Evolutionary conservation across 2,113 vertebrate genomes (phyloP), one percentile per base, ranked within the genome.

Genomic region (Hylia prasina): DNA sequence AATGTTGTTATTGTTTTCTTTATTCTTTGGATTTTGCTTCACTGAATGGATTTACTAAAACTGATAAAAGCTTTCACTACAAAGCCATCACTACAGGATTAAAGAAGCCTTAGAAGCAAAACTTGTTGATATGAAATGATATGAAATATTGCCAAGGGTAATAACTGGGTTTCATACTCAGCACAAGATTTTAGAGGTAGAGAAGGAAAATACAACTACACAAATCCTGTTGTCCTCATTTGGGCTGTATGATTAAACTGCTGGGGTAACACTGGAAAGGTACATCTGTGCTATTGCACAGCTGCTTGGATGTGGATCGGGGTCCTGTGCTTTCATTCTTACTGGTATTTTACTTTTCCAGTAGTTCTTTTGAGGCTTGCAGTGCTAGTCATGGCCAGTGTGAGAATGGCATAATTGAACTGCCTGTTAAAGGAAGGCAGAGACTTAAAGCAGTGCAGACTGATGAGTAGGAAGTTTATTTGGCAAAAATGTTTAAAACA

Each of bases 1-100:
- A 96, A 83, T 78, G 63, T 33, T 0, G 20, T 88, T 94, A 92
- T 40, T 92, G 90, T 96, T 95, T 94, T 90, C 79, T 97, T 95
- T 95, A 25, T 86, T 93, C 39, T 86, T 84, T 5, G 60, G 53
- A 24, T 63, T 93, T 90, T 94, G 11, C 82, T 88, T 53, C 53
- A 77, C 47, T 57, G 63, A 48, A 68, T 70, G 40, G 27, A 75
- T 91, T 93, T 88, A 57, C n/a, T 58, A 75, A 82, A 85, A 69
- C 25, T 3, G 40, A 68, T 66, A 21, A 28, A 85, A 70, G 18
- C 6, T 47, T 87, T 89, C 65, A 37, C 65, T 89, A 61, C 31
- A 75, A 80, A 93, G 30, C 42, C 47, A 19, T 77, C 71, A n/a
- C 25, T 71, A 19, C 15, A 64, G 56, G 22, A 64, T 92, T 86